phyloP scores from a whole-genome alignment of 1,140 invertebrate species.

The Pogonognathellus flavescens region DNA sequence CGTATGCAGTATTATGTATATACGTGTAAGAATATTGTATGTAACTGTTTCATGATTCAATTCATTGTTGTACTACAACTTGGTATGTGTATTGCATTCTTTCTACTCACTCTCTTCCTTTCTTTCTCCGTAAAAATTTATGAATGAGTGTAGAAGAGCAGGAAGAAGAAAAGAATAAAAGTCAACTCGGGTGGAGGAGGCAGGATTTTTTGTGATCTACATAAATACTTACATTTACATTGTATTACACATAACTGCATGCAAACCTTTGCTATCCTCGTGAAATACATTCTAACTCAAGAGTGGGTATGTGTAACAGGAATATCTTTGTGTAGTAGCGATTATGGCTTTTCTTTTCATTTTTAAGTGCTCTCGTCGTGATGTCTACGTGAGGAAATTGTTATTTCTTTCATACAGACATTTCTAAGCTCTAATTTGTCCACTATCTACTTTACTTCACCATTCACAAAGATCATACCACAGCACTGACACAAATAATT shows the following conservation, averaged over 20 bases:
- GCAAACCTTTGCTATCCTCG: neutral
- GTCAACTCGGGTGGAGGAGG: neutral
- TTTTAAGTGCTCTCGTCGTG: too few relatives aligned
- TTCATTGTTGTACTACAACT: neutral
- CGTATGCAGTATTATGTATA: neutral
- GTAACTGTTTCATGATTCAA: constrained; percentile 44
- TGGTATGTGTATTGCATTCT: constrained; percentile 19
- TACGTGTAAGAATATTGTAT: neutral
- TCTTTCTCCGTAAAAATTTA: constrained; percentile 37
- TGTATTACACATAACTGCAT: neutral
- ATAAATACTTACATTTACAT: constrained; percentile 7
- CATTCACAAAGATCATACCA: too few relatives aligned
- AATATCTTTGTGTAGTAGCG: too few relatives aligned
- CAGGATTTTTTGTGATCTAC: constrained; percentile 10
- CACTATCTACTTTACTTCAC: too few relatives aligned
- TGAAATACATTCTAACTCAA: neutral
- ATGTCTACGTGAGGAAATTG: too few relatives aligned
- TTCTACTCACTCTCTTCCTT: constrained; percentile 27
- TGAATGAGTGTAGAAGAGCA: constrained; percentile 16
- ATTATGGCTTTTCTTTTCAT: too few relatives aligned
- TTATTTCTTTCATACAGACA: too few relatives aligned
- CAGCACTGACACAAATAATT: too few relatives aligned
- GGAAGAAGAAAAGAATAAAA: constrained; percentile 1
- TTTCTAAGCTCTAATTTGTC: too few relatives aligned
- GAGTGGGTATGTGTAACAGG: too few relatives aligned